Evolutionary conservation across 2,113 vertebrate genomes (phyloP).

Genomic region (Triplophysa tibetana): DNA sequence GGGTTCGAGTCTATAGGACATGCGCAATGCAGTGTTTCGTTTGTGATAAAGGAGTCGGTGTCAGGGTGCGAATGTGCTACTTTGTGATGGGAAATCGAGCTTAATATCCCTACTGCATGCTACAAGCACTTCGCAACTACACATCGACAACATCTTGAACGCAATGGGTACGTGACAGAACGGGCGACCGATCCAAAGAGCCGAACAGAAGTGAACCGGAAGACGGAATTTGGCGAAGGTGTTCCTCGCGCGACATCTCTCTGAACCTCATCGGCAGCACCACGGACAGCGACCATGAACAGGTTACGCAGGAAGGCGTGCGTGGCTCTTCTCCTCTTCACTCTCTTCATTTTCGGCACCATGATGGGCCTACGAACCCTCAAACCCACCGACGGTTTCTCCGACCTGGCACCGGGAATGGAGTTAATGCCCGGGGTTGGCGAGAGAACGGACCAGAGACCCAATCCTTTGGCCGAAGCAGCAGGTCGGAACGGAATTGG

Average conservation of each 20-base stretch:
- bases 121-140: background rate
- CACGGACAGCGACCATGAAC: constrained; percentile 76
- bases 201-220: background rate
- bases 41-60: background rate
- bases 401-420: constrained; percentile 79
- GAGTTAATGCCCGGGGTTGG: constrained; percentile 68
- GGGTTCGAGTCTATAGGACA: background rate
- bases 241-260: background rate
- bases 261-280: constrained; percentile 50
- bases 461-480: constrained; percentile 56
- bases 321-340: constrained; percentile 84
- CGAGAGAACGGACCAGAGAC: constrained; percentile 65
- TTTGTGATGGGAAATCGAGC: background rate
- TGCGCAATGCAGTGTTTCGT: background rate
- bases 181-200: background rate
- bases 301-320: constrained; percentile 82
- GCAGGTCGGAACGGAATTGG: constrained; percentile 57
- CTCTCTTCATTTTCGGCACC: constrained; percentile 87
- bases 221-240: background rate
- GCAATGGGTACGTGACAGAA: background rate
- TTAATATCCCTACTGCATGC: background rate
- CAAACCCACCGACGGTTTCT: constrained; percentile 83
- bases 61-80: background rate
- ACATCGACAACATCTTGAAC: too few species aligned
- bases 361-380: constrained; percentile 87